Evolutionary conservation across 2,888 invertebrate genomes (phyloP).

Genomic region (Euzophera pinguis): DNA sequence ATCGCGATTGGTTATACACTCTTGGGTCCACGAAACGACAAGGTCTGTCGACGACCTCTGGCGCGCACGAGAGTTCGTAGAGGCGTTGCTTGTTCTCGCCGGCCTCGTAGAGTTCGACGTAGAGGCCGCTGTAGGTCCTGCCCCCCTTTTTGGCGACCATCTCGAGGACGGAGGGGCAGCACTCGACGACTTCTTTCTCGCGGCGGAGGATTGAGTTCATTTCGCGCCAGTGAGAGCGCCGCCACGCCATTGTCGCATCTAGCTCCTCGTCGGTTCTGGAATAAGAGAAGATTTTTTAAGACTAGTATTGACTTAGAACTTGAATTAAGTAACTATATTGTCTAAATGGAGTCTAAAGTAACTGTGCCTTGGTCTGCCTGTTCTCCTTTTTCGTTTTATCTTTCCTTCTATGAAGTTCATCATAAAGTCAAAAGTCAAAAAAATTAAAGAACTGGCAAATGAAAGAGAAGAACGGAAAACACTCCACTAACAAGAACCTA

Average conservation of each 20-base stretch:
- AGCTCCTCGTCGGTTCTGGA: slow-evolving; percentile 67
- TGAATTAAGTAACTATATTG: too few species aligned
- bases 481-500: too few species aligned
- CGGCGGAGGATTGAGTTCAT: slow-evolving; percentile 82
- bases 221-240: slow-evolving; percentile 81
- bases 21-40: slow-evolving; percentile 87
- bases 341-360: too few species aligned
- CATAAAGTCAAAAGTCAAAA: too few species aligned
- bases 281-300: slow-evolving; percentile 15
- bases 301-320: too few species aligned
- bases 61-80: slow-evolving; percentile 89
- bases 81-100: slow-evolving; percentile 85
- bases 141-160: slow-evolving; percentile 89
- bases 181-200: slow-evolving; percentile 82
- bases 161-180: slow-evolving; percentile 89
- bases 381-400: too few species aligned
- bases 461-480: too few species aligned
- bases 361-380: too few species aligned
- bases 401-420: too few species aligned
- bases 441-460: too few species aligned
- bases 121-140: slow-evolving; percentile 84
- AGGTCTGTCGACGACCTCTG: slow-evolving; percentile 84
- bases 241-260: slow-evolving; percentile 68
- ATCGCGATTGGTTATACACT: slow-evolving; percentile 84
- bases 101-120: slow-evolving; percentile 87